Base-by-base conservation (phyloP, 2,888 invertebrate species). In the Stenichneumon culpator region DNA sequence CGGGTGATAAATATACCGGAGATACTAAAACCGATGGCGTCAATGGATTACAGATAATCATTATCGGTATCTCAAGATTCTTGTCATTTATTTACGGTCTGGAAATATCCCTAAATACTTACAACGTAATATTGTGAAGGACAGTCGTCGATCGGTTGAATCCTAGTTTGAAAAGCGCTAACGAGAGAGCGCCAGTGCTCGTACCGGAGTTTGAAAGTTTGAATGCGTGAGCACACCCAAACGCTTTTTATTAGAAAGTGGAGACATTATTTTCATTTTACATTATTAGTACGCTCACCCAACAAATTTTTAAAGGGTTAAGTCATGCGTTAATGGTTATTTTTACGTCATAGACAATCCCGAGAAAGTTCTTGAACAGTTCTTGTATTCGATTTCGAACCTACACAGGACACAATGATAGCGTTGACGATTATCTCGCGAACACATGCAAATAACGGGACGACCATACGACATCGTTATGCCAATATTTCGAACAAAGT, bases 161-260 rank as follows among this genome's bases (percentile, higher is more conserved):
- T n/a, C n/a, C 11, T 52, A 70, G 32, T 70, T 70, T 2, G 52
- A 70, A 54, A 70, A 54, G 14, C 54, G 32, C 54, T 70, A 54
- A 70, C 60, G 28, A 73, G 73, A 44, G 60, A 39, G 57, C 57
- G 60, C 57, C 25, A 22, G 73, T 70, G 70, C 50, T 52, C 16
- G 57, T 50, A 22, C 36, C 19, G 44, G 44, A 6, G 28, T 44
- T 60, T 11, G n/a, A 39, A 73, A 3, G 57, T 57, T 57, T 22
- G 25, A 22, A 22, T 3, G 25, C 11, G 11, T 3, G 22, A 2
- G 25, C 11, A 68, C 32, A 36, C 4, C 14, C 28, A 72, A 72
- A 72, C 11, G 19, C 4, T 36, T 36, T 72, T 14, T 25, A 9
- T 19, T 22, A 22, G 22, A 14, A 7, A n/a, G 9, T 54, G 9